Evolutionary conservation across 2,797 vertebrate species (phyloP), one percentile per base, ranked within the genome.

Genomic region (Cossypha heuglini): DNA sequence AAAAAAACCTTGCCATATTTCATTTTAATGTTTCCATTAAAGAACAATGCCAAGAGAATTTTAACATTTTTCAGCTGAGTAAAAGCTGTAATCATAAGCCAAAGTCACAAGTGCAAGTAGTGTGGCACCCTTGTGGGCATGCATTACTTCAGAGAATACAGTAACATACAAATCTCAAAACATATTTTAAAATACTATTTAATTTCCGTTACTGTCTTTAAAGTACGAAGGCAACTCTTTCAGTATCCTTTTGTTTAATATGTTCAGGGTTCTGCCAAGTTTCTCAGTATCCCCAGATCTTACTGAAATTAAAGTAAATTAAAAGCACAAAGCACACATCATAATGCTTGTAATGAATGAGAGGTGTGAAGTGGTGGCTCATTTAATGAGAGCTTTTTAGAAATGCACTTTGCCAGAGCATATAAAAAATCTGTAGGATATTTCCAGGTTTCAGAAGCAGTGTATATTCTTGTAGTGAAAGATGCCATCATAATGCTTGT

Each of bases 11-110:
- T 64, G 14, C 21, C 31, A 3, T 88, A 72, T 78, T 94, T 95
- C 42, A 73, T 88, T 90, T 84, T 90, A 88, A 63, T 76, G 66
- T 66, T 94, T 73, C 67, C 42, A 57, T 79, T 91, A 90, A 84
- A 88, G 66, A 88, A 40, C 11, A 75, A 37, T 15, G 4, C 43
- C 45, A 67, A 84, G 76, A 78, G 52, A 93, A 88, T 72, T 83
- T 91, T 88, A 93, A 52, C 55, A 33, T 78, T 87, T 88, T 89
- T 86, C 61, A 66, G 18, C 62, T 62, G 61, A 90, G 33, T 51
- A 84, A 82, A 88, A 78, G 37, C 69, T 58, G n/a, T 54, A 82
- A 80, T 94, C 71, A 20, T 42, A 61, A 88, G 69, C 82, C 69
- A 63, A 64, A 94, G 76, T 55, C 85, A 77, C 61, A 52, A 81